phyloP scores from a whole-genome alignment of 2,113 vertebrate genomes.

The Grantiella picta region DNA sequence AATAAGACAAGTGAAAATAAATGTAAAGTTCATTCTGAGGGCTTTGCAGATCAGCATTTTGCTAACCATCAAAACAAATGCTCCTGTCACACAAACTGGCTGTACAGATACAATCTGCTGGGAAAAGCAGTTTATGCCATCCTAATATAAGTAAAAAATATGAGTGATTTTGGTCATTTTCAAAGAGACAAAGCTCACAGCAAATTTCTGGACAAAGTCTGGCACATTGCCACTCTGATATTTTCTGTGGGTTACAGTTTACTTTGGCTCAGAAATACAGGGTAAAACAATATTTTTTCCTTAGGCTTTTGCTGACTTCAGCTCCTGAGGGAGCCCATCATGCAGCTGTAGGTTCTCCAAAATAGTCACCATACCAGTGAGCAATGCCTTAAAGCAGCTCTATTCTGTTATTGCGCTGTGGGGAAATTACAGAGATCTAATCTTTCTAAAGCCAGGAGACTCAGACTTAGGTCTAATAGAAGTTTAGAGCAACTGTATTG shows the following conservation, averaged over 20 bases:
- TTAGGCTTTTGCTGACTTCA: background rate
- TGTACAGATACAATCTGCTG: conserved; percentile 6
- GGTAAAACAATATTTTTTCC: background rate
- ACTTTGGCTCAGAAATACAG: background rate
- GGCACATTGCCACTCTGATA: background rate
- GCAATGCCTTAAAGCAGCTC: background rate
- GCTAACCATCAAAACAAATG: conserved; percentile 15
- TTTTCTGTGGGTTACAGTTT: conserved; percentile 4
- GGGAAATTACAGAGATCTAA: background rate
- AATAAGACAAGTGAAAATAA: conserved; percentile 18
- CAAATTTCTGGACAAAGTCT: conserved; percentile 1
- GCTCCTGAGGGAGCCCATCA: background rate
- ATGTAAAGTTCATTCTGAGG: background rate
- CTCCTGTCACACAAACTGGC: background rate
- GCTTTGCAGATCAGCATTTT: conserved; percentile 39
- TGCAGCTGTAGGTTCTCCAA: background rate
- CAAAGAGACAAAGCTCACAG: background rate
- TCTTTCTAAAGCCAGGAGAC: background rate
- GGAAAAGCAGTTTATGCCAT: background rate
- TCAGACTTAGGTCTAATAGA: background rate
- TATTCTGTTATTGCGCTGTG: background rate
- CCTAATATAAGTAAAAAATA: background rate
- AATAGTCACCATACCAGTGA: background rate
- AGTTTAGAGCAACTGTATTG: background rate
- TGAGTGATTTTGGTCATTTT: background rate